A percentile compares a stretch with the other conserved stretches of the same genome.
These are phyloP conservation scores for Parnassius orleans DNA, from an alignment of 2,888 invertebrate genomes.

Conservation along the genomic window DNA sequence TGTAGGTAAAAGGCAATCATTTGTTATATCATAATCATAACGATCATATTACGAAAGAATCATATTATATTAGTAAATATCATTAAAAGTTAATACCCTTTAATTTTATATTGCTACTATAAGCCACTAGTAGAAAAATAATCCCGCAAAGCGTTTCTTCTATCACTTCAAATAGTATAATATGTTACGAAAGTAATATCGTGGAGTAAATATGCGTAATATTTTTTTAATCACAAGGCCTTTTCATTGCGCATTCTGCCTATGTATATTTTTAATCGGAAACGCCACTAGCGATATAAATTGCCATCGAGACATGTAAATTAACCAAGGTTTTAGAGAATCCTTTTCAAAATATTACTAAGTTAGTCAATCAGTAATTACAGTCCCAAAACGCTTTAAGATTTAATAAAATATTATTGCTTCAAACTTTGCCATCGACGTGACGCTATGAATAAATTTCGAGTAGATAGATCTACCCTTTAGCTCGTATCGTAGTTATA, in stretches of 20 bases:
- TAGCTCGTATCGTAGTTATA: slow-evolving; percentile 45
- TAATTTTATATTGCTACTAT: no score
- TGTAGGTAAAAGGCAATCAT: slow-evolving; percentile 4
- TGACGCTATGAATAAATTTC: slow-evolving; percentile 21
- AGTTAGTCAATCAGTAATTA: background rate
- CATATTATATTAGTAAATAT: no score
- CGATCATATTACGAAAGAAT: no score
- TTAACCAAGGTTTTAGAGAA: background rate
- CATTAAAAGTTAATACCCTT: no score
- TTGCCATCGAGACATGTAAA: no score
- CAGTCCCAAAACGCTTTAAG: slow-evolving; percentile 2
- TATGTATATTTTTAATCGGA: no score
- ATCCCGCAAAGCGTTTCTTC: background rate
- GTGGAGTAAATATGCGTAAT: no score
- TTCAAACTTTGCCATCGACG: slow-evolving; percentile 4
- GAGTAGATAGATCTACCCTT: slow-evolving; percentile 31
- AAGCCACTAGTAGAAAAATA: no score
- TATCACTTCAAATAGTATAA: background rate
- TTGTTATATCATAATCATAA: background rate
- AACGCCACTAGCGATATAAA: no score
- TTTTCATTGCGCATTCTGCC: no score
- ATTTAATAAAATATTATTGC: slow-evolving; percentile 30
- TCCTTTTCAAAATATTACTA: slow-evolving; percentile 1
- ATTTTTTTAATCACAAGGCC: no score
- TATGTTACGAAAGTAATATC: slow-evolving; percentile 40